These are phyloP conservation scores for Tychaedon coryphoeus DNA, from an alignment of 2,113 vertebrate species.

Conservation along the genomic window DNA sequence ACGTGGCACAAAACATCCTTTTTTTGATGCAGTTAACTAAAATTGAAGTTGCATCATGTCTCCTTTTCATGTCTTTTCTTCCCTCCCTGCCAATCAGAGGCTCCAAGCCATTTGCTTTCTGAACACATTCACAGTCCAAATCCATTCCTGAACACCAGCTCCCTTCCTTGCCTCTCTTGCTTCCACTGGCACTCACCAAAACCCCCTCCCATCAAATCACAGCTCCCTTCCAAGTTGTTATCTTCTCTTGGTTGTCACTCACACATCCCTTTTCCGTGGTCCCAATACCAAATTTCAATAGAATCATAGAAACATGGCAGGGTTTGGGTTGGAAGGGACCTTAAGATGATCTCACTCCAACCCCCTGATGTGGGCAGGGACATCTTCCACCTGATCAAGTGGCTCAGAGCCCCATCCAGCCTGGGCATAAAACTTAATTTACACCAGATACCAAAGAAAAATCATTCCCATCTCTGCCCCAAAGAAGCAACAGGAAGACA, in stretches of 20 bases:
- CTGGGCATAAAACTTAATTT: background rate
- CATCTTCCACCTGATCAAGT: background rate
- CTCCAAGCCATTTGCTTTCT: background rate
- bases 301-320: background rate
- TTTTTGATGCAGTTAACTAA: background rate
- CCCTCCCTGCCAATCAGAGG: background rate
- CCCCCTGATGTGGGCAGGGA: fast-evolving
- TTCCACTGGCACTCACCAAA: background rate
- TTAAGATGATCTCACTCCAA: background rate
- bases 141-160: background rate
- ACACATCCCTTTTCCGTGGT: background rate
- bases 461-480: background rate
- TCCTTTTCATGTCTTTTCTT: background rate
- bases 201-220: background rate
- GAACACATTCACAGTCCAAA: background rate
- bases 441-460: background rate
- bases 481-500: background rate
- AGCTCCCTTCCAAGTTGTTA: background rate
- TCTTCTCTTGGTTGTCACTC: background rate
- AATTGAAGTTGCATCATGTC: background rate
- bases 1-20: background rate
- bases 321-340: background rate
- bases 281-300: background rate
- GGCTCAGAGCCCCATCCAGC: background rate
- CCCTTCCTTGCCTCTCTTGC: background rate